Percentiles rank a stretch among this genome's conserved stretches.
Evolutionary conservation across 1,140 invertebrate genomes (phyloP).

Genomic region (Drosophila trapezifrons): DNA sequence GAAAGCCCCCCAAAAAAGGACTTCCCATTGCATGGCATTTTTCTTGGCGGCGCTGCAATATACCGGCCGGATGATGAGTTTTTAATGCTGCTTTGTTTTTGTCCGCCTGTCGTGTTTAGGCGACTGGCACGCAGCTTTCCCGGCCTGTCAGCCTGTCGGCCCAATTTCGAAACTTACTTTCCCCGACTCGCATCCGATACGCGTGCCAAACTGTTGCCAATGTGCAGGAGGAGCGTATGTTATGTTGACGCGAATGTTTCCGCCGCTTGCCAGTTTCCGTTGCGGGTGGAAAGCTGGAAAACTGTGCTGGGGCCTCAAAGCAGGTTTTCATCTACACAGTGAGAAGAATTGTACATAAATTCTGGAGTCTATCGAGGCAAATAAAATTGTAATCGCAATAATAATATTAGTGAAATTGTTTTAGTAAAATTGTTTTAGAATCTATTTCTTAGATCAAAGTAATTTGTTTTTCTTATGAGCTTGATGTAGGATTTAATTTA

Average conservation of each 20-base stretch:
- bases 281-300: neutral
- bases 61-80: conserved; percentile 56
- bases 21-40: conserved; percentile 32
- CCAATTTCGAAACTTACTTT: conserved; percentile 69
- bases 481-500: too few relatives aligned
- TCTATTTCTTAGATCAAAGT: too few relatives aligned
- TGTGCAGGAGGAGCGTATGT: conserved; percentile 40
- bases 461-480: too few relatives aligned
- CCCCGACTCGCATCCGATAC: conserved; percentile 54
- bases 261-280: conserved; percentile 55
- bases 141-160: conserved; percentile 60
- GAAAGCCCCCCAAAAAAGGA: neutral
- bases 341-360: neutral
- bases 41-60: conserved; percentile 37
- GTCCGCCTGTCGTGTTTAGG: conserved; percentile 40
- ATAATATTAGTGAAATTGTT: too few relatives aligned
- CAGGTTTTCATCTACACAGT: conserved; percentile 29
- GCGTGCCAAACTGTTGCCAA: conserved; percentile 70
- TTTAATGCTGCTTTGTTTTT: conserved; percentile 67
- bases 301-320: conserved; percentile 22
- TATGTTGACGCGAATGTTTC: conserved; percentile 57
- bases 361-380: too few relatives aligned
- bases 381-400: too few relatives aligned
- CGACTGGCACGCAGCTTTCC: conserved; percentile 69
- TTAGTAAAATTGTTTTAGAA: too few relatives aligned